phyloP scores from a whole-genome alignment of 2,888 invertebrate genomes.

The Mythimna loreyi region DNA sequence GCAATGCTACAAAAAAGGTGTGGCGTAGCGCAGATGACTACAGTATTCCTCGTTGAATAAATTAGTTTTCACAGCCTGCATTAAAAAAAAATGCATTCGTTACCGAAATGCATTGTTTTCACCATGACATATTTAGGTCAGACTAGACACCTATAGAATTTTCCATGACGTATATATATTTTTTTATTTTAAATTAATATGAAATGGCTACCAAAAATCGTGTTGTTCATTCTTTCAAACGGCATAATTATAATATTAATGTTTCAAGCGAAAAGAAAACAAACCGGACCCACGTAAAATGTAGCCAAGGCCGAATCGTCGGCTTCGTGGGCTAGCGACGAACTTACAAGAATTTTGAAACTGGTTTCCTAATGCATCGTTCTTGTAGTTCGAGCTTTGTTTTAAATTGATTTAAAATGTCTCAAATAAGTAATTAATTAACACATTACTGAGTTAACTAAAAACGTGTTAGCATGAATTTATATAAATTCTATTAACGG shows the following conservation, averaged over 20 bases:
- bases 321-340: constrained; percentile 55
- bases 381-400: constrained; percentile 41
- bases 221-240: background rate
- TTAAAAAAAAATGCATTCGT: background rate
- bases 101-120: background rate
- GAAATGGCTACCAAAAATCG: constrained; percentile 33
- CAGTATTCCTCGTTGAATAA: constrained; percentile 9
- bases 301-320: constrained; percentile 65
- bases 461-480: background rate
- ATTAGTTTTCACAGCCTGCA: background rate
- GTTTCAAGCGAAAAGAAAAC: constrained; percentile 35
- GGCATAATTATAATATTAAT: constrained; percentile 43
- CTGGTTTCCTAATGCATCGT: constrained; percentile 72
- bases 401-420: constrained; percentile 42
- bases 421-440: too few species aligned
- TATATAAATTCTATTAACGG: background rate
- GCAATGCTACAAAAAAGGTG: background rate
- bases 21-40: background rate
- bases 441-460: too few species aligned
- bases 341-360: constrained; percentile 67
- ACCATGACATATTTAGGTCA: background rate
- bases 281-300: constrained; percentile 53
- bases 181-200: background rate
- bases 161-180: background rate
- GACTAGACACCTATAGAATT: background rate